phyloP scores from a whole-genome alignment of 2,113 vertebrate genomes.

The Euleptes europaea region DNA sequence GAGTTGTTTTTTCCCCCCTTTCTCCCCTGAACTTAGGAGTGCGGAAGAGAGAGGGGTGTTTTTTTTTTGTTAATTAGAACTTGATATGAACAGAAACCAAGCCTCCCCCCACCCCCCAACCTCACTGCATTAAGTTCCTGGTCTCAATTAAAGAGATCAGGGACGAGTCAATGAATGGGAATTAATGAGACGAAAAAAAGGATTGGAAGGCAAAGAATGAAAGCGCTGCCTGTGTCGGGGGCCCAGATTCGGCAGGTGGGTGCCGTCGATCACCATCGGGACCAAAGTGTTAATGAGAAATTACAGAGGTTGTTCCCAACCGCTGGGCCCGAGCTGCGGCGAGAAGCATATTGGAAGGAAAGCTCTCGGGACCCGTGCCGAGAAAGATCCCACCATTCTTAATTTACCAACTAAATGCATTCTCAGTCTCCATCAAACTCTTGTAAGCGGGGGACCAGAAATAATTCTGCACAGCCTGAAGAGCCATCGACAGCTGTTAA shows the following conservation, averaged over 20 bases:
- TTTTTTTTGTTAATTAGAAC: slow-evolving; percentile 83
- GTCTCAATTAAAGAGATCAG: slow-evolving; percentile 84
- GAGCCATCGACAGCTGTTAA: not conserved
- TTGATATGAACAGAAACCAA: slow-evolving; percentile 79
- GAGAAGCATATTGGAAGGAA: slow-evolving; percentile 14
- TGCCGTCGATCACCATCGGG: not conserved
- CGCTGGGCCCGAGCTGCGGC: not conserved
- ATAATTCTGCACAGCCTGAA: not conserved
- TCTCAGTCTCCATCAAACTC: not conserved
- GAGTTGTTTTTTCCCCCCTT: slow-evolving; percentile 46
- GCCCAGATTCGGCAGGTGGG: not conserved
- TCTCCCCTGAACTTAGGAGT: slow-evolving; percentile 69
- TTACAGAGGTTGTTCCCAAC: slow-evolving; percentile 35
- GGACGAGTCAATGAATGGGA: slow-evolving; percentile 71
- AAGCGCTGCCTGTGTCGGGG: slow-evolving; percentile 35
- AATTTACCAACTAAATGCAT: not conserved
- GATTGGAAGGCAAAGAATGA: slow-evolving; percentile 60
- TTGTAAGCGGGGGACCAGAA: not conserved
- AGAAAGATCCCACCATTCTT: not conserved
- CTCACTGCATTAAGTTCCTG: slow-evolving; percentile 76
- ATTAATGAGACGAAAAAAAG: slow-evolving; percentile 75
- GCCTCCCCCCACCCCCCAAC: slow-evolving; percentile 58
- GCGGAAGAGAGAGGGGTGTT: slow-evolving; percentile 70
- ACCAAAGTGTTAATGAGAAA: slow-evolving; percentile 29
- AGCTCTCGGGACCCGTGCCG: slow-evolving; percentile 2